Evolutionary conservation across 2,113 vertebrate species (phyloP).

Genomic region (Penelope pileata): DNA sequence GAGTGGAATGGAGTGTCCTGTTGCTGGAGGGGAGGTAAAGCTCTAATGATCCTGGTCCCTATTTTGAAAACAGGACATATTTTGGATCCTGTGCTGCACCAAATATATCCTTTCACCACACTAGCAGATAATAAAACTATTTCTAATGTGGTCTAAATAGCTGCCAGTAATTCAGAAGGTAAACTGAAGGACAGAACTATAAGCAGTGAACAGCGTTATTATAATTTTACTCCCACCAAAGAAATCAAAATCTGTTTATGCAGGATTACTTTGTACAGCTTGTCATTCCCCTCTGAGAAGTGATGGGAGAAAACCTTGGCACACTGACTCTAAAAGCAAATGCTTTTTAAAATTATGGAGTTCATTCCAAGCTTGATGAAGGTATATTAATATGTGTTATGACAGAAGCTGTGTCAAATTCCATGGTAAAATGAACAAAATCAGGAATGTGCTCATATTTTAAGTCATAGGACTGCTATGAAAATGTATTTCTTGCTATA

Average conservation of each 20-base stretch:
- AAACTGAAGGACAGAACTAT: not conserved
- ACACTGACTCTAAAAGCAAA: slow-evolving; percentile 22
- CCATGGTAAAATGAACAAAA: slow-evolving; percentile 33
- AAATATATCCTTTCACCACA: not conserved
- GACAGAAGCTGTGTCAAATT: slow-evolving; percentile 45
- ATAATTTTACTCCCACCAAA: not conserved
- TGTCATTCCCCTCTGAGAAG: slow-evolving; percentile 16
- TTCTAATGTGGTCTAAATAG: not conserved
- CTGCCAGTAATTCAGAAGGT: not conserved
- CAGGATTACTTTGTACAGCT: not conserved
- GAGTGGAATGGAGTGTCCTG: not conserved
- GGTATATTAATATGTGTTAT: slow-evolving; percentile 46
- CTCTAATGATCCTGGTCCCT: rapidly evolving
- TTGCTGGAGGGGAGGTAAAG: not conserved
- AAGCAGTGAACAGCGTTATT: not conserved
- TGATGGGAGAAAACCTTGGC: slow-evolving; percentile 5
- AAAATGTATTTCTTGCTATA: slow-evolving; percentile 32
- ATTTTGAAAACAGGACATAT: not conserved
- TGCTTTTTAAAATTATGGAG: slow-evolving; percentile 33
- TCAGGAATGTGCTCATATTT: not conserved
- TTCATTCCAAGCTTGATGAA: slow-evolving; percentile 22
- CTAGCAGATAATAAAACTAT: not conserved
- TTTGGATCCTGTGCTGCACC: not conserved
- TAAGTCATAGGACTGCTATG: not conserved
- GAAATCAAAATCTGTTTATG: not conserved